Conservation (phyloP, 2,888 invertebrate genomes). For the Euzetes globulus region DNA sequence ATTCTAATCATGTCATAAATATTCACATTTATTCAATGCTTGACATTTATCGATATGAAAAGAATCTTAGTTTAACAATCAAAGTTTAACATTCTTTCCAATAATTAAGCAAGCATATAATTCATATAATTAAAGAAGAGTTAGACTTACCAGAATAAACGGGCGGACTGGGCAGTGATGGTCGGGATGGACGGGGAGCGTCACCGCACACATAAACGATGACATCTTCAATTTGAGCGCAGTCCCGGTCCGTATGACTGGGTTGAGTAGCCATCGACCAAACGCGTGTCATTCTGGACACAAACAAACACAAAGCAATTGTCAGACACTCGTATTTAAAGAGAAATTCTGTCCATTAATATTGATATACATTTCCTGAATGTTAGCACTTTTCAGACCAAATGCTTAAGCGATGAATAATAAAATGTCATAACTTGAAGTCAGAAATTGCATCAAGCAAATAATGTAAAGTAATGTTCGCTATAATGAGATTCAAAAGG, state of each 20-base stretch:
- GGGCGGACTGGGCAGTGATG: no score
- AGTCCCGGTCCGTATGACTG: background rate
- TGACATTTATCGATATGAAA: no score
- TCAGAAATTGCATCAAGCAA: background rate
- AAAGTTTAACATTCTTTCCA: no score
- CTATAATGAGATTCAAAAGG: no score
- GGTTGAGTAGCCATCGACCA: conserved; percentile 22
- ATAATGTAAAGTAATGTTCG: background rate
- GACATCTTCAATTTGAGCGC: background rate
- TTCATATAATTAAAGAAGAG: no score
- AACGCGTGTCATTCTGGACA: conserved; percentile 19
- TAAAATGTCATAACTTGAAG: background rate
- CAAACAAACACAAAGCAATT: background rate
- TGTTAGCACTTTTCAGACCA: background rate
- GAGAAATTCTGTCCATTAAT: background rate
- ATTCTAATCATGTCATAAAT: no score
- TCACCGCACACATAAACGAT: background rate
- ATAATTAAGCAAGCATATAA: no score
- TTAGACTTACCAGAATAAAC: no score
- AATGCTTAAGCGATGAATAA: conserved; percentile 1
- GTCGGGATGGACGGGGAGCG: background rate
- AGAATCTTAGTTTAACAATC: no score
- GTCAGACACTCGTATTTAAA: background rate
- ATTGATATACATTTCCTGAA: conserved; percentile 7
- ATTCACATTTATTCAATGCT: no score